A percentile compares a stretch with the other conserved stretches of the same genome.
Conservation (phyloP, 2,113 vertebrate species). For the Zosterops hypoxanthus region DNA sequence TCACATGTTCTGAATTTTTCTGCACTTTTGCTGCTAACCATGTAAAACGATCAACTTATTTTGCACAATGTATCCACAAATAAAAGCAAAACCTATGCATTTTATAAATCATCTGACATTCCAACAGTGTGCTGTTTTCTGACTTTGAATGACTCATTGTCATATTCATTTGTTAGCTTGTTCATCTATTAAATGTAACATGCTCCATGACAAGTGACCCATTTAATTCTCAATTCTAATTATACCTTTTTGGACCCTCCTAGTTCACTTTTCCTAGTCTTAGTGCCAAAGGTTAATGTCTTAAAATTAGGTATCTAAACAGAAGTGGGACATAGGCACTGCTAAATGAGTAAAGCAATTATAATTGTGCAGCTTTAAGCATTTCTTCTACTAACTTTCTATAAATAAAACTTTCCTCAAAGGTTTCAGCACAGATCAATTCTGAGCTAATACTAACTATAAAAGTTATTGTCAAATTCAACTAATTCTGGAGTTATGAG, state of each 20-base stretch:
- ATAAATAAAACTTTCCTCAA: conserved; percentile 6
- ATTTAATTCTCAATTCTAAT: conserved; percentile 19
- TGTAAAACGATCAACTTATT: background rate
- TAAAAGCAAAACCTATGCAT: conserved; percentile 17
- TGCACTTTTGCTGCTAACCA: background rate
- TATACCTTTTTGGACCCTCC: background rate
- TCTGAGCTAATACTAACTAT: background rate
- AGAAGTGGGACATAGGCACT: background rate
- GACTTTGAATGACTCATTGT: conserved; percentile 51
- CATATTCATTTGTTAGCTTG: conserved; percentile 44
- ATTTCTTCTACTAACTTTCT: background rate
- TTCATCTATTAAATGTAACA: conserved; percentile 29
- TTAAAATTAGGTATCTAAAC: background rate
- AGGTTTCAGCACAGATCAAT: background rate
- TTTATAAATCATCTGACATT: conserved; percentile 48
- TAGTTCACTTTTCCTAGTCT: background rate
- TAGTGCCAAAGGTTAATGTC: conserved; percentile 3
- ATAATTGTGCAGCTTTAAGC: background rate
- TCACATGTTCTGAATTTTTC: background rate
- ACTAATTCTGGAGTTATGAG: background rate
- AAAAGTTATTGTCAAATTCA: background rate
- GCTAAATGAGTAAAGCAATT: background rate
- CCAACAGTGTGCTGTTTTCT: conserved; percentile 12
- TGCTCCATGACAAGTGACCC: background rate
- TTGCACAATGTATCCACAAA: conserved; percentile 11